Percentiles rank a stretch among this genome's conserved stretches.
Evolutionary conservation across 2,797 vertebrate species (phyloP).

Genomic region (Hippoglossus hippoglossus): DNA sequence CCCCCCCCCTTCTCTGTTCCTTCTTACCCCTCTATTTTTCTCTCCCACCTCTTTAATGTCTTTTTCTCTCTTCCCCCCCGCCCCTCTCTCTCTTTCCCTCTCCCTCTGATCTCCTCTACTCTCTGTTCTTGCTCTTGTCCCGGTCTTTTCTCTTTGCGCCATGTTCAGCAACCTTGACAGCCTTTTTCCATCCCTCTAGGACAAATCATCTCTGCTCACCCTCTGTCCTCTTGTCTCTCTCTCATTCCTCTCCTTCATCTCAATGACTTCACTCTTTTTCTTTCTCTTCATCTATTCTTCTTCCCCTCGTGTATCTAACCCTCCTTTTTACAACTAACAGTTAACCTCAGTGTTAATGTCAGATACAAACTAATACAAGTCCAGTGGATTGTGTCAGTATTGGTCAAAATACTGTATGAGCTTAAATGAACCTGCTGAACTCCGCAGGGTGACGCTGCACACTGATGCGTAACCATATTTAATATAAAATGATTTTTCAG

Average conservation of each 20-base stretch:
- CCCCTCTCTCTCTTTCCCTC: constrained; percentile 22
- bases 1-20: constrained; percentile 42
- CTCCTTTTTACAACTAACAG: constrained; percentile 18
- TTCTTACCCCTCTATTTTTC: constrained; percentile 38
- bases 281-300: constrained; percentile 7
- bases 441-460: background rate
- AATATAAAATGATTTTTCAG: too few species aligned
- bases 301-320: background rate
- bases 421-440: background rate
- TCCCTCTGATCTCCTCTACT: constrained; percentile 62
- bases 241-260: constrained; percentile 17
- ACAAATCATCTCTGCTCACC: constrained; percentile 49
- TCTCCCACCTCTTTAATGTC: constrained; percentile 44
- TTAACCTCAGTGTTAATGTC: constrained; percentile 18
- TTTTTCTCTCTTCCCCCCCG: constrained; percentile 21
- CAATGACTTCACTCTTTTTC: constrained; percentile 3
- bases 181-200: constrained; percentile 57
- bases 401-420: constrained; percentile 6
- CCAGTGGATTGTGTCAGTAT: constrained; percentile 8
- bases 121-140: constrained; percentile 47
- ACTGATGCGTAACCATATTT: background rate
- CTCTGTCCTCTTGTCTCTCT: constrained; percentile 36
- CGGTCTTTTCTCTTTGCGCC: constrained; percentile 53
- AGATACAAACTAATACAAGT: constrained; percentile 9
- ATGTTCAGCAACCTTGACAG: constrained; percentile 68